Base-by-base conservation (phyloP, 1,140 invertebrate genomes). In the Calliopsis andreniformis region DNA sequence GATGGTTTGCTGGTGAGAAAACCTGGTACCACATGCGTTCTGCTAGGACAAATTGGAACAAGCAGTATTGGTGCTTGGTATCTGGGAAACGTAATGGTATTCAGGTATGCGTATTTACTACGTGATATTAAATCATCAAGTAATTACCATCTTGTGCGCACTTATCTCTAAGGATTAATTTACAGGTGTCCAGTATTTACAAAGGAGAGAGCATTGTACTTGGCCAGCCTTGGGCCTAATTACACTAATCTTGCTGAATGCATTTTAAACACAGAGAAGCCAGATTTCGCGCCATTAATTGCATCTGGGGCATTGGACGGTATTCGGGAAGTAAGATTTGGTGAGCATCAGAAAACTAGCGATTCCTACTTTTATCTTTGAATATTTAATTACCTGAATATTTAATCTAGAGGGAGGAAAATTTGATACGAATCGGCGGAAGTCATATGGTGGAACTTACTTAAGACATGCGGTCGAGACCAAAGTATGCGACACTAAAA, bases 21-120 rank as follows among this genome's bases (percentile, higher is more conserved):
- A 73, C 82, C 90, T 16, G 88, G 90, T 42, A 91, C 93, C 0
- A 92, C 92, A 6, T 93, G 92, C 72, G 86, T 94, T 51, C 83
- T 93, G 7, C 66, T 94, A 32, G 93, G 93, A 2, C 93, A 94
- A 78, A 81, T 87, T 4, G 91, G 89, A 20, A 79, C 86, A n/a
- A 87, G 82, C 76, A 85, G 78, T 23, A 87, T 86, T 63, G 91
- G 92, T 16, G 89, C 90, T 28, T 93, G 92, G 91, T 92, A 93
- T 69, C 83, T 94, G 42, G 92, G 93, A 6, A 93, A 93, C 76
- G 80, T 94, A 47, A 91, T 93, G 89, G 82, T 93, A 75, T 94
- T 94, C 68, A 88, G 90, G 89, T 90, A 81, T 25, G 43, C 25
- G 53, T n/a, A 18, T 70, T 70, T 42, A 3, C 42, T 20, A 59